Conservation (phyloP, 92 coral and sea anemone genomes). For the Muricea muricata region DNA sequence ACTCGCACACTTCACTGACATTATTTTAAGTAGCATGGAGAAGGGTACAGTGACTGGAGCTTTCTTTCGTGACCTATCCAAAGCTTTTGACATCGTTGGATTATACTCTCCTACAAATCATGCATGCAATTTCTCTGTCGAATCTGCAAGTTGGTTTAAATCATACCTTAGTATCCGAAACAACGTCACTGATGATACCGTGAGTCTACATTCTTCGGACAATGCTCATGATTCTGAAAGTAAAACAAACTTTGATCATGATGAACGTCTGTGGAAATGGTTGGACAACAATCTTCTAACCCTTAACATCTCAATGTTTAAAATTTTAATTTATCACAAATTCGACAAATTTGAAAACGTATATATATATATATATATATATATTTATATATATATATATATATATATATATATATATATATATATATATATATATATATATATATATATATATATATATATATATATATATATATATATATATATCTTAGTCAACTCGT, state of each 20-base stretch:
- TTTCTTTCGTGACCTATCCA: too few relatives aligned
- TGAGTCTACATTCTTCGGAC: conserved; percentile 24
- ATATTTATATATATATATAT: conserved; percentile 20
- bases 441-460: too few relatives aligned
- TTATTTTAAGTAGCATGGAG: too few relatives aligned
- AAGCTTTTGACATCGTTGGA: too few relatives aligned
- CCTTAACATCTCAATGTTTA: conserved; percentile 47
- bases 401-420: too few relatives aligned
- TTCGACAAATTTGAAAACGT: conserved; percentile 4
- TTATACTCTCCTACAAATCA: background rate
- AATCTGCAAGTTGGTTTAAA: background rate
- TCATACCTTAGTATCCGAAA: background rate
- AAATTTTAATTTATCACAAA: conserved; percentile 27
- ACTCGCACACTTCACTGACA: too few relatives aligned
- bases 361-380: conserved; percentile 1
- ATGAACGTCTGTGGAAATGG: conserved; percentile 3
- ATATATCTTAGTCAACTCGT: too few relatives aligned
- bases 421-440: too few relatives aligned
- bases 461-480: too few relatives aligned
- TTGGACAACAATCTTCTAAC: conserved; percentile 31
- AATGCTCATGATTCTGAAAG: conserved; percentile 22
- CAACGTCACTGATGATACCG: conserved; percentile 28
- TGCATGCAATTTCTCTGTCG: conserved; percentile 31
- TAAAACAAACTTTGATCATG: background rate
- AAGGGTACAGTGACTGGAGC: too few relatives aligned